phyloP scores from a whole-genome alignment of 2,113 vertebrate species.

The Triplophysa tibetana region DNA sequence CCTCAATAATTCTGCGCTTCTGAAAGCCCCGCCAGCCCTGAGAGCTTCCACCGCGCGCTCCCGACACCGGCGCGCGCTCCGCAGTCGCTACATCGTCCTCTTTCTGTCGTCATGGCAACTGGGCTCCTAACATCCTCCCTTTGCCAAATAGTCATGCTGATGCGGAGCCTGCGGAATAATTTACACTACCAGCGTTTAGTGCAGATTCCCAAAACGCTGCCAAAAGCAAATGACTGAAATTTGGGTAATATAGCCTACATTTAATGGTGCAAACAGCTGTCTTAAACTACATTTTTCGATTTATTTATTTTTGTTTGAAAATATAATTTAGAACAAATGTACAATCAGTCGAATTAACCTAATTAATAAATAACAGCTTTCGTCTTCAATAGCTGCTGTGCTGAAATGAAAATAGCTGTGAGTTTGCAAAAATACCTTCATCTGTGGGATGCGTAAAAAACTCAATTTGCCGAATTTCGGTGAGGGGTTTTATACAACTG shows the following conservation, averaged over 20 bases:
- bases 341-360: no score
- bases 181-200: constrained; percentile 8
- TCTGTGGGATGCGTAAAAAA: no score
- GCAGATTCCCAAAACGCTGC: constrained; percentile 18
- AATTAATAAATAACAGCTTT: neutral
- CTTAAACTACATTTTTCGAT: neutral
- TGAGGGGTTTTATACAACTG: no score
- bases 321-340: neutral
- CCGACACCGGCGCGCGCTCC: constrained; percentile 41
- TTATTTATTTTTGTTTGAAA: neutral
- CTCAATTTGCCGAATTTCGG: no score
- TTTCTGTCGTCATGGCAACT: constrained; percentile 56
- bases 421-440: no score
- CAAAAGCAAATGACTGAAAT: neutral
- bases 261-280: neutral
- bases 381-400: no score
- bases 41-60: constrained; percentile 40
- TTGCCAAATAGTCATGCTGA: constrained; percentile 19
- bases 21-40: constrained; percentile 34
- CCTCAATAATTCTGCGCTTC: constrained; percentile 36
- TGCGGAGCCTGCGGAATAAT: constrained; percentile 29
- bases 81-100: constrained; percentile 34
- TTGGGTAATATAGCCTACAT: neutral
- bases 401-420: no score
- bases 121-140: constrained; percentile 52